A percentile compares a stretch with the other conserved stretches of the same genome.
Evolutionary conservation across 1,140 invertebrate species (phyloP).

Genomic region (Acyrthosiphon pisum): DNA sequence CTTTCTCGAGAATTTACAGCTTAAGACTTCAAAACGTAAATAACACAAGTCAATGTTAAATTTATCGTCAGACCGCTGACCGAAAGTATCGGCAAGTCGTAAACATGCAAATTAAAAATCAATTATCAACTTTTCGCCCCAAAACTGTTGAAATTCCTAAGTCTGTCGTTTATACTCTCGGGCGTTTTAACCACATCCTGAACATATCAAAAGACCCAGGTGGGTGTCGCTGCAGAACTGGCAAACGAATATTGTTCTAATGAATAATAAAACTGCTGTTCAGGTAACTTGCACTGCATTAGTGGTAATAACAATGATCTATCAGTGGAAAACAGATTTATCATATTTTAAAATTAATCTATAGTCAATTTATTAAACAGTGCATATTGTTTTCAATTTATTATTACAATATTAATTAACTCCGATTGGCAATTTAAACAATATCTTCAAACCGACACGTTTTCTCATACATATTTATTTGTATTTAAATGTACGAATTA

Average conservation of each 20-base stretch:
- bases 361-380: neutral
- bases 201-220: neutral
- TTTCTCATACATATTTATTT: neutral
- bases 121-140: neutral
- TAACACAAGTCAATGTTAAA: neutral
- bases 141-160: neutral
- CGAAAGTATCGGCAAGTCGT: neutral
- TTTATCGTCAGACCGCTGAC: neutral
- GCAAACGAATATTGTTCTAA: neutral
- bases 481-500: neutral
- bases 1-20: neutral
- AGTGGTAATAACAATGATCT: neutral
- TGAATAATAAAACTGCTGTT: neutral
- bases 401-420: neutral
- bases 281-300: neutral
- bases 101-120: conserved; percentile 8
- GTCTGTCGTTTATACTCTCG: neutral
- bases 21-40: neutral
- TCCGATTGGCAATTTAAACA: neutral
- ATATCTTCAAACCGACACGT: neutral
- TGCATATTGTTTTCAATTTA: neutral
- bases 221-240: neutral
- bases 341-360: neutral
- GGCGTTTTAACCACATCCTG: neutral
- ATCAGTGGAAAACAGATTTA: neutral